Conservation (phyloP, 2,113 vertebrate species). For the Ctenodactylus gundi region DNA sequence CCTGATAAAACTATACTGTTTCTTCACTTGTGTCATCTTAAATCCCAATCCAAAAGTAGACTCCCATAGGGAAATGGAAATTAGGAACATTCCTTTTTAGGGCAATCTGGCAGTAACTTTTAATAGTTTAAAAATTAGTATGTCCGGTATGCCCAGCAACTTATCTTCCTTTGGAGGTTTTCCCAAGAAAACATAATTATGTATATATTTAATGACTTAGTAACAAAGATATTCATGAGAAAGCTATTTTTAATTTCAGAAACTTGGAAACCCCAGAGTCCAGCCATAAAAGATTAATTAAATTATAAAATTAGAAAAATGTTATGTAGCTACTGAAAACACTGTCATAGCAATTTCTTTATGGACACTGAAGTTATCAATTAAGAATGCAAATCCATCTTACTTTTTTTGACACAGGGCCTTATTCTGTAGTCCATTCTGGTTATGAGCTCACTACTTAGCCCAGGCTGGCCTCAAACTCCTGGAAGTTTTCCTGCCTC, state of each 20-base stretch:
- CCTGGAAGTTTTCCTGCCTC: too few relatives aligned
- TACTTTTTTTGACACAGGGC: not conserved
- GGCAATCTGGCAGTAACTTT: not conserved
- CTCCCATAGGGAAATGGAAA: not conserved
- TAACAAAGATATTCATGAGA: constrained; percentile 9
- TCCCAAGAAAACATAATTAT: constrained; percentile 50
- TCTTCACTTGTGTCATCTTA: not conserved
- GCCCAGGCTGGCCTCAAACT: too few relatives aligned
- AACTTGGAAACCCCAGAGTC: not conserved
- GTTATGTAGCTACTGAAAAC: constrained; percentile 11
- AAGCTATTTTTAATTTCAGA: constrained; percentile 36
- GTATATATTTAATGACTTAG: constrained; percentile 24
- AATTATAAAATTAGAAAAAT: constrained; percentile 35
- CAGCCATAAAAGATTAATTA: constrained; percentile 24
- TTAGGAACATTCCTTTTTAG: not conserved
- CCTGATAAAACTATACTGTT: not conserved
- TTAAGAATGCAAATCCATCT: not conserved
- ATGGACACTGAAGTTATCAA: not conserved
- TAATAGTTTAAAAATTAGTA: not conserved
- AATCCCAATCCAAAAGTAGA: constrained; percentile 1
- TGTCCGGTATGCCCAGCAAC: not conserved
- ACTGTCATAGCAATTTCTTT: not conserved
- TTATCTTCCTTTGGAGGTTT: constrained; percentile 1
- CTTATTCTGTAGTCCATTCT: too few relatives aligned
- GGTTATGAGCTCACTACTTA: too few relatives aligned